Evolutionary conservation across 2,797 vertebrate genomes (phyloP).

Genomic region (Pangasius macronema): DNA sequence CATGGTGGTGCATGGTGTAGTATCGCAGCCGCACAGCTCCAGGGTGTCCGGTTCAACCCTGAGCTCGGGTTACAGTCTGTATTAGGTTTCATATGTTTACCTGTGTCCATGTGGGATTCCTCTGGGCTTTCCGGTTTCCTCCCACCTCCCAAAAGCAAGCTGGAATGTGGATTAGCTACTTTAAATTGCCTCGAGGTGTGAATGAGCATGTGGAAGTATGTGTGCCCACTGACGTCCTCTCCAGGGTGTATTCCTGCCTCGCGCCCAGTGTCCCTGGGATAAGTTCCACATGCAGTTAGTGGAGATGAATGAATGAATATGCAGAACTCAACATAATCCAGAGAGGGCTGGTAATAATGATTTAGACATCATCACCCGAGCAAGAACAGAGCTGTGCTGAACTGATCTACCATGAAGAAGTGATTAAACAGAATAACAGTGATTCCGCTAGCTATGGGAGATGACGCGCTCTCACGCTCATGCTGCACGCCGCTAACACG

Average conservation of each 20-base stretch:
- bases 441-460: slow-evolving; percentile 27
- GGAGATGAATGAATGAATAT: not conserved
- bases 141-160: not conserved
- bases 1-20: not conserved
- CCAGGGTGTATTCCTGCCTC: too few species aligned
- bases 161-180: not conserved
- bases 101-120: not conserved
- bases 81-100: slow-evolving; percentile 1
- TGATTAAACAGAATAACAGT: slow-evolving; percentile 57
- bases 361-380: not conserved
- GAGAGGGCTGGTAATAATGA: not conserved
- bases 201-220: not conserved
- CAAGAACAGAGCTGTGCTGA: not conserved
- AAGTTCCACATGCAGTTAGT: not conserved
- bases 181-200: not conserved
- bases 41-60: not conserved
- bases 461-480: not conserved
- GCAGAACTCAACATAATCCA: not conserved
- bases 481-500: not conserved
- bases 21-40: not conserved
- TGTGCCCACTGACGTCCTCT: not conserved
- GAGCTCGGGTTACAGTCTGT: not conserved
- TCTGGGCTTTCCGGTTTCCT: slow-evolving; percentile 3
- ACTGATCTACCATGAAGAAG: slow-evolving; percentile 9
- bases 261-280: too few species aligned